A percentile compares a stretch with the other conserved stretches of the same genome.
These are phyloP conservation scores for Anoplopoma fimbria DNA, from an alignment of 2,113 vertebrate genomes.

Conservation along the genomic window DNA sequence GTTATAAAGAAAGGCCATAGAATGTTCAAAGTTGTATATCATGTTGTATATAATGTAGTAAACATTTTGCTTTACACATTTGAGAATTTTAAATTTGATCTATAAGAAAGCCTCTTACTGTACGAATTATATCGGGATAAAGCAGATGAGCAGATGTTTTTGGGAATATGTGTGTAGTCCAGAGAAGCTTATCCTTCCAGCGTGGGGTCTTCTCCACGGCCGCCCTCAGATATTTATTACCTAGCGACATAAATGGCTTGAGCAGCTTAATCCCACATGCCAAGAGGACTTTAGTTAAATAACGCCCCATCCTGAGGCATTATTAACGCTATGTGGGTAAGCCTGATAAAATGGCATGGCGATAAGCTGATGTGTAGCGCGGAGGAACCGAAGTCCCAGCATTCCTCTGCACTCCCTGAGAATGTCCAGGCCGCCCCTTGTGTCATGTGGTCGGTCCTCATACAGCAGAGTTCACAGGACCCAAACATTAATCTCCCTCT, in stretches of 20 bases:
- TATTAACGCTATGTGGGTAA: slow-evolving; percentile 63
- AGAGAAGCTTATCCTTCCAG: slow-evolving; percentile 38
- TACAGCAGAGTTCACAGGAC: slow-evolving; percentile 59
- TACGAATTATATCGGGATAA: slow-evolving; percentile 25
- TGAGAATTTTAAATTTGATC: slow-evolving; percentile 34
- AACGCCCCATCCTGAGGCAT: slow-evolving; percentile 33
- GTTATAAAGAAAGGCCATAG: slow-evolving; percentile 26
- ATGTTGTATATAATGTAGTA: not conserved
- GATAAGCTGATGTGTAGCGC: slow-evolving; percentile 60
- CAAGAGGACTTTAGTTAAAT: slow-evolving; percentile 55
- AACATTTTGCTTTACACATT: slow-evolving; percentile 29
- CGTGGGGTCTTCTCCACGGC: slow-evolving; percentile 18
- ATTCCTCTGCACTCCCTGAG: slow-evolving; percentile 51
- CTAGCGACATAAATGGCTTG: slow-evolving; percentile 41
- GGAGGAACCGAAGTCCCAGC: slow-evolving; percentile 23
- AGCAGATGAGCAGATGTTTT: slow-evolving; percentile 32
- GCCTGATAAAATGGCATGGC: slow-evolving; percentile 48
- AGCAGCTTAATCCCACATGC: slow-evolving; percentile 60
- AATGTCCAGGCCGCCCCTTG: slow-evolving; percentile 38
- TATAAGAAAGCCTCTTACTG: slow-evolving; percentile 5
- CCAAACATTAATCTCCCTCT: slow-evolving; percentile 63
- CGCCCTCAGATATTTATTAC: slow-evolving; percentile 51
- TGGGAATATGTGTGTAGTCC: slow-evolving; percentile 7
- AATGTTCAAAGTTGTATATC: slow-evolving; percentile 31
- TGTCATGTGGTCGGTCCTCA: slow-evolving; percentile 61